Evolutionary conservation across 1,140 invertebrate species (phyloP), one percentile per base, ranked within the genome.

Genomic region (Dreissena polymorpha): DNA sequence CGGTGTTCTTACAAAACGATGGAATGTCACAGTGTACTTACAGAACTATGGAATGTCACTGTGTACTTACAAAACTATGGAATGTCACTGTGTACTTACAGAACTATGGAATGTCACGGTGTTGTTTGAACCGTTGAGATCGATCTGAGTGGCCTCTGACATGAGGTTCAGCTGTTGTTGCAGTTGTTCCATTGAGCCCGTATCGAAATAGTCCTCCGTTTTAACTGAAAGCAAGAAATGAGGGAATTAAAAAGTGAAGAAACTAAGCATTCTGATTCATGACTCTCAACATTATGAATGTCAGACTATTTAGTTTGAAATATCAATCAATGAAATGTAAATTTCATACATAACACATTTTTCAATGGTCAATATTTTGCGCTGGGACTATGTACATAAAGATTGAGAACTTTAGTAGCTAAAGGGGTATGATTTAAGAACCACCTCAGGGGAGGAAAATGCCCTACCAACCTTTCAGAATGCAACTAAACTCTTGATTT

Each of bases 171-270:
- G 71, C 63, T 90, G 85, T 89, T 96, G 95, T 91, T 96, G 96
- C 18, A 98, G 93, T 25, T 96, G 95, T 92, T 97, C 96, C 97
- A 97, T 97, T 73, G 96, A 96, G 51, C 96, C 96, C 76, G 95
- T 93, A 92, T 98, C 97, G 91, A 97, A 96, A 92, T 96, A 97
- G 93, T 98, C 97, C 73, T 87, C 87, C 64, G 85, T 86, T 80
- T 84, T 87, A 18, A 88, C 87, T 88, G 86, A 79, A 89, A 90
- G 64, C 76, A 63, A 71, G 71, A 85, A n/a, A 25, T n/a, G 16
- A 65, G 77, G 23, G 21, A 16, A 55, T 50, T 80, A 25, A 67
- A 67, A 77, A 25, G 16, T 25, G 14, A 0, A 18, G 7, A 23
- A 75, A 60, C 23, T 5, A 39, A 39, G 3, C 39, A 39, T 39